A percentile compares a stretch with the other conserved stretches of the same genome.
These are phyloP conservation scores for Coilia nasus DNA, from an alignment of 2,797 vertebrate species.

Conservation along the genomic window DNA sequence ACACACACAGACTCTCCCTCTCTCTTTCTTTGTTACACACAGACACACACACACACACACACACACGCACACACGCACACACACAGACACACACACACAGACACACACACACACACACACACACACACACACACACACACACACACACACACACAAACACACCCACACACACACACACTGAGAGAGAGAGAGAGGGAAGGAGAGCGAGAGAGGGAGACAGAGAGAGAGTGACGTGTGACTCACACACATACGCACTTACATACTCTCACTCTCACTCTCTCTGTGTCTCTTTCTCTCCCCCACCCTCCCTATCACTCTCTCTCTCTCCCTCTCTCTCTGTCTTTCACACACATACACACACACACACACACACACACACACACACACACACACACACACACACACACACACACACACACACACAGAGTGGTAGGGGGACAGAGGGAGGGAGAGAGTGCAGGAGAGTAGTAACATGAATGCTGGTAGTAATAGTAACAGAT, in stretches of 20 bases:
- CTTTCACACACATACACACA: no score
- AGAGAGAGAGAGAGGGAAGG: slow-evolving; percentile 36
- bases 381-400: no score
- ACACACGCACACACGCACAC: slow-evolving; percentile 2
- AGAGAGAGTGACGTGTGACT: no score
- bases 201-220: slow-evolving; percentile 24
- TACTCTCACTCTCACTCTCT: no score
- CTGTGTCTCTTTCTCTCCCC: no score
- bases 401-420: background rate
- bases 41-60: background rate
- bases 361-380: no score
- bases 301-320: no score
- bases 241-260: no score
- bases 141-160: slow-evolving; percentile 5
- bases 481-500: slow-evolving; percentile 59
- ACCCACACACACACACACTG: background rate
- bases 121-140: background rate
- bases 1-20: background rate
- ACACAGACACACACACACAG: background rate
- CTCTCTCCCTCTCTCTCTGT: no score
- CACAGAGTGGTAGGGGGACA: slow-evolving; percentile 32
- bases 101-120: background rate
- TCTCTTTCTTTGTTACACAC: background rate
- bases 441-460: slow-evolving; percentile 31
- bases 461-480: slow-evolving; percentile 22